phyloP scores from a whole-genome alignment of 2,888 invertebrate genomes.

The Synanthedon formicaeformis region DNA sequence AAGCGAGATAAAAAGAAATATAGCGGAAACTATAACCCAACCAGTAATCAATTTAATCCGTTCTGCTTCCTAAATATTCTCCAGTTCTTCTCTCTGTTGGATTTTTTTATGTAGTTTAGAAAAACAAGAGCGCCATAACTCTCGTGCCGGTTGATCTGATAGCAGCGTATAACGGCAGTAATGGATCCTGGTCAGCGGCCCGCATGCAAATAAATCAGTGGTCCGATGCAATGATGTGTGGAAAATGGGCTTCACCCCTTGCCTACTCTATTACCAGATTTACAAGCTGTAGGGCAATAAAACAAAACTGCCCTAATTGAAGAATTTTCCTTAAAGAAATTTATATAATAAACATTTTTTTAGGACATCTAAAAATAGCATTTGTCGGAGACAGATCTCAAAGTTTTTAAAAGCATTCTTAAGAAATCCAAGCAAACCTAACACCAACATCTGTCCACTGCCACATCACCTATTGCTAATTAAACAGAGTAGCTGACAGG shows the following conservation, averaged over 20 bases:
- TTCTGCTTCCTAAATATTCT: conserved; percentile 37
- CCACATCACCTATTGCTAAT: no score
- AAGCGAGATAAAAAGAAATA: conserved; percentile 41
- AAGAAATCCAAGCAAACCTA: no score
- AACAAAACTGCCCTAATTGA: neutral
- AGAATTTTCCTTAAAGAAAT: no score
- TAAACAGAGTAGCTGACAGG: no score
- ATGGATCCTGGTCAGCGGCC: conserved; percentile 71
- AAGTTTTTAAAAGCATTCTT: no score
- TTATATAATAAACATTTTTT: no score
- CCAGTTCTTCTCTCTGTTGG: conserved; percentile 37
- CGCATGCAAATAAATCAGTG: conserved; percentile 72
- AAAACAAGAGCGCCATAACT: conserved; percentile 67
- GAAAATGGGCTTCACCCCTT: conserved; percentile 65
- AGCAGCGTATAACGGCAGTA: conserved; percentile 61
- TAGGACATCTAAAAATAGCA: no score
- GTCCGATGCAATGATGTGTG: conserved; percentile 71
- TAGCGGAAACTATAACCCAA: conserved; percentile 60
- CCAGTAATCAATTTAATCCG: conserved; percentile 33
- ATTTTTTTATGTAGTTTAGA: conserved; percentile 59
- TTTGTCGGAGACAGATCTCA: no score
- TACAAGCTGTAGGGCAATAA: neutral
- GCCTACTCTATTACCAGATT: conserved; percentile 13
- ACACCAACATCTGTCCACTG: no score
- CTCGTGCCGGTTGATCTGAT: conserved; percentile 67